These are phyloP conservation scores for Aurelia aurita complex sp. Pacific DNA, from an alignment of 30 jellyfish, hydroid and myxozoan genomes.

Conservation along the genomic window DNA sequence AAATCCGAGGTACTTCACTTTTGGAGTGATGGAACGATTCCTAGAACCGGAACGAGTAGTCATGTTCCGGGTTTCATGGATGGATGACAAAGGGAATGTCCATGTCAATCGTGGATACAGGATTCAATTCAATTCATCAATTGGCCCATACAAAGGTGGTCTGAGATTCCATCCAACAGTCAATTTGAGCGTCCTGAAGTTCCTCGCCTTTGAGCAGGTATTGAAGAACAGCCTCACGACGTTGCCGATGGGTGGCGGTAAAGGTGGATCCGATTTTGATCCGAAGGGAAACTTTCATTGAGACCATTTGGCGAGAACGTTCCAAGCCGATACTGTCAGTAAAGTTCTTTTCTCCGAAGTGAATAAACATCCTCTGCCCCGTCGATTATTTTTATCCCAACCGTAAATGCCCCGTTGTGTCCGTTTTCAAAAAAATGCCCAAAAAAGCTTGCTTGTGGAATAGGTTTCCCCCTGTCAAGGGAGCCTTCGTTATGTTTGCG, in stretches of 20 bases:
- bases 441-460: too few relatives aligned
- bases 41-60: slow-evolving; percentile 90
- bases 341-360: too few relatives aligned
- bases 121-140: slow-evolving; percentile 88
- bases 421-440: too few relatives aligned
- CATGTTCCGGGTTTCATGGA: slow-evolving; percentile 91
- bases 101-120: slow-evolving; percentile 94
- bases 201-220: slow-evolving; percentile 90
- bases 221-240: slow-evolving; percentile 85
- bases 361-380: too few relatives aligned
- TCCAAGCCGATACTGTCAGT: too few relatives aligned
- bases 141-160: slow-evolving; percentile 97
- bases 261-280: slow-evolving; percentile 91
- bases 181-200: slow-evolving; percentile 79
- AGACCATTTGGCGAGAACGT: too few relatives aligned
- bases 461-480: too few relatives aligned
- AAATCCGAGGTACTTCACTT: slow-evolving; percentile 69
- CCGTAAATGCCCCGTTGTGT: too few relatives aligned
- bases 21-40: slow-evolving; percentile 82
- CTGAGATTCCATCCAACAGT: slow-evolving; percentile 92
- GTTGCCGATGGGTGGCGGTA: slow-evolving; percentile 96
- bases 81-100: slow-evolving; percentile 79
- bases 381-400: too few relatives aligned
- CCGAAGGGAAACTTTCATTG: slow-evolving; percentile 62
- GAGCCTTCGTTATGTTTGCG: too few relatives aligned